phyloP scores from a whole-genome alignment of 2,113 vertebrate genomes.

The Proteles cristata region DNA sequence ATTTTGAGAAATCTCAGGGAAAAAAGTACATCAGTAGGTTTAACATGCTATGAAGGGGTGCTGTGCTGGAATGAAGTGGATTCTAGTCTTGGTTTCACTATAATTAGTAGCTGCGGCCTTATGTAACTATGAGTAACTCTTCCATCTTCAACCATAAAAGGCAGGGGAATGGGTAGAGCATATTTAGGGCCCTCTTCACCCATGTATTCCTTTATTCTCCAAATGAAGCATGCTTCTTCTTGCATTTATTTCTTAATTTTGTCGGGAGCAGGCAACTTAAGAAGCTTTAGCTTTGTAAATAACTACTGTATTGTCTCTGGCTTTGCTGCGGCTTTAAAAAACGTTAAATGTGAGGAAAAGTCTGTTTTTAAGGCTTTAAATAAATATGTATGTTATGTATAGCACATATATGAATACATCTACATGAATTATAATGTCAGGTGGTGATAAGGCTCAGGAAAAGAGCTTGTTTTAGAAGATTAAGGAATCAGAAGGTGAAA shows the following conservation, averaged over 20 bases:
- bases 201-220: neutral
- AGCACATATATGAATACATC: neutral
- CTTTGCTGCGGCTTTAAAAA: neutral
- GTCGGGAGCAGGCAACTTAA: neutral
- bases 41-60: neutral
- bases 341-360: neutral
- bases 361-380: neutral
- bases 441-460: neutral
- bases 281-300: neutral
- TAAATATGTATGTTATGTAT: neutral
- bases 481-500: neutral
- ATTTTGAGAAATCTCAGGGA: neutral
- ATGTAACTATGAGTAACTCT: neutral
- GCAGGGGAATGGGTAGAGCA: neutral
- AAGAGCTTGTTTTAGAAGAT: neutral
- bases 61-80: neutral
- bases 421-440: neutral
- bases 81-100: neutral
- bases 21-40: neutral
- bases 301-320: neutral
- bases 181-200: neutral
- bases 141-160: neutral
- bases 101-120: neutral
- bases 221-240: neutral
- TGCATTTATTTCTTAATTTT: constrained; percentile 19